Evolutionary conservation across 2,797 vertebrate species (phyloP).

Genomic region (Epinephelus coioides): DNA sequence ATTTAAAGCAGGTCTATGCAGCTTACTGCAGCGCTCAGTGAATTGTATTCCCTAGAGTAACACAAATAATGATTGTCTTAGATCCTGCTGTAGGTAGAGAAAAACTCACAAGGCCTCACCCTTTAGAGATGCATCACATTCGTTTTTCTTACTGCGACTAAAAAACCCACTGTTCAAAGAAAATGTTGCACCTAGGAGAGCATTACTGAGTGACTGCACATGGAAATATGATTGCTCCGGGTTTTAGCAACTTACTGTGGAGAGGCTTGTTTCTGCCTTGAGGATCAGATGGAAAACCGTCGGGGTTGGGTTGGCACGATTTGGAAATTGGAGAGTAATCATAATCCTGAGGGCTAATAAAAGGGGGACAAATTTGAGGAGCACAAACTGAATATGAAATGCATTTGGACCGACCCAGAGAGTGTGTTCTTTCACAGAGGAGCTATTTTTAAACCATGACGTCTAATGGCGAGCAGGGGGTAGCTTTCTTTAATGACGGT

Average conservation of each 20-base stretch:
- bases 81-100: constrained; percentile 26
- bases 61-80: constrained; percentile 34
- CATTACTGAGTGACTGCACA: constrained; percentile 5
- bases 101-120: constrained; percentile 23
- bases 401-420: constrained; percentile 39
- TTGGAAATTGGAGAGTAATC: constrained; percentile 63
- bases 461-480: constrained; percentile 64
- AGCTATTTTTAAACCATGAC: constrained; percentile 79
- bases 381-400: constrained; percentile 53
- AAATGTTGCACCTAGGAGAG: constrained; percentile 32
- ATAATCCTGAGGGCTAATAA: constrained; percentile 66
- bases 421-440: constrained; percentile 65
- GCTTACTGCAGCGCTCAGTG: neutral
- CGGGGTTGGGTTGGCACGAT: constrained; percentile 41
- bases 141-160: constrained; percentile 10
- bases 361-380: constrained; percentile 58
- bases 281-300: constrained; percentile 61
- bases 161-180: constrained; percentile 44
- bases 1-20: constrained; percentile 16
- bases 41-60: constrained; percentile 5
- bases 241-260: constrained; percentile 34
- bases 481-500: constrained; percentile 58
- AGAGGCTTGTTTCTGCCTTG: constrained; percentile 47
- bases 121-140: constrained; percentile 37
- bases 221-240: constrained; percentile 41